Conservation (phyloP, 2,888 invertebrate genomes). For the Erebia palarica region DNA sequence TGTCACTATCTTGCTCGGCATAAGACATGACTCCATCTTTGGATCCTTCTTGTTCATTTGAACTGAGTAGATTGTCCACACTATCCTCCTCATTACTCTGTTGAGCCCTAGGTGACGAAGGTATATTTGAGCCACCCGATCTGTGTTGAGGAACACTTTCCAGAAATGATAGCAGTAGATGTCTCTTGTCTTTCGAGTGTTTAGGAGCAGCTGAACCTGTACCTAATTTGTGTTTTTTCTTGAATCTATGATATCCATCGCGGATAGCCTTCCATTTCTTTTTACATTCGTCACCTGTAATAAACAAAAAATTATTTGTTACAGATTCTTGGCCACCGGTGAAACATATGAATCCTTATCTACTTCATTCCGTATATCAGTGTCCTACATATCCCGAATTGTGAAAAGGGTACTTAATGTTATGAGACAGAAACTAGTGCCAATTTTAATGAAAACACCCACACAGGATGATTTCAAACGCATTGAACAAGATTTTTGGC, state of each 20-base stretch:
- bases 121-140: background rate
- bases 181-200: background rate
- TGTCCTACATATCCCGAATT: conserved; percentile 29
- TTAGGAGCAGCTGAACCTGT: too few relatives aligned
- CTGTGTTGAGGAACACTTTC: conserved; percentile 2
- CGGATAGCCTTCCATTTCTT: too few relatives aligned
- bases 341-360: conserved; percentile 21
- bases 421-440: conserved; percentile 26
- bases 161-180: conserved; percentile 4
- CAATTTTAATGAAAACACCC: conserved; percentile 21
- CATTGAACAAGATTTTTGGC: background rate
- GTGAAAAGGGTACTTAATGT: conserved; percentile 25
- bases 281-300: too few relatives aligned
- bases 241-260: too few relatives aligned
- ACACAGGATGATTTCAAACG: conserved; percentile 13
- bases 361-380: conserved; percentile 27
- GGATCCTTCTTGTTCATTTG: conserved; percentile 2
- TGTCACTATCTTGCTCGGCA: conserved; percentile 2
- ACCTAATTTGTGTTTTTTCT: too few relatives aligned
- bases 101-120: too few relatives aligned
- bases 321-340: conserved; percentile 23
- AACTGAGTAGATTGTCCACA: background rate
- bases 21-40: conserved; percentile 4
- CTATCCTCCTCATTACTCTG: too few relatives aligned
- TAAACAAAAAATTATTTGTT: too few relatives aligned